A percentile compares a stretch with the other conserved stretches of the same genome.
Evolutionary conservation across 2,113 vertebrate species (phyloP).

Genomic region (Charina bottae): DNA sequence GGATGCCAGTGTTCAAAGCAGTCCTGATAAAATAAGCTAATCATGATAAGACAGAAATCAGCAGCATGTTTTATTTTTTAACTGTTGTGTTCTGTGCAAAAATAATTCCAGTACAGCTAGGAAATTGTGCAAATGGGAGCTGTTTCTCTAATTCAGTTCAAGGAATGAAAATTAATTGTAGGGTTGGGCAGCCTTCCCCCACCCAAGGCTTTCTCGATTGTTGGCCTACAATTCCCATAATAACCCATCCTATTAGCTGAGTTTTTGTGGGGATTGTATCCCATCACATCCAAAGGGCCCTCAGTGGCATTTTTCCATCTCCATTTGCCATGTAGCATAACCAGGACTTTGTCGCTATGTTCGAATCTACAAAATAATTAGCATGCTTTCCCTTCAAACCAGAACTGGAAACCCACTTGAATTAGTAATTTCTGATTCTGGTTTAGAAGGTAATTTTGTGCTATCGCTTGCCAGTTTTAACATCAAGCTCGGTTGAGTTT

Average conservation of each 20-base stretch:
- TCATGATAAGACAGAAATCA: neutral
- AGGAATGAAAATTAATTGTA: neutral
- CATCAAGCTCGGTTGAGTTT: neutral
- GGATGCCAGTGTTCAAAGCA: neutral
- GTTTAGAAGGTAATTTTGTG: neutral
- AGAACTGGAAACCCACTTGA: neutral
- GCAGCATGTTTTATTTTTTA: neutral
- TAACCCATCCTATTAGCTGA: neutral
- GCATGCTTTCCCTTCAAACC: neutral
- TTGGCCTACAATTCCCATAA: neutral
- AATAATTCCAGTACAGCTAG: neutral
- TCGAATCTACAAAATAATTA: neutral
- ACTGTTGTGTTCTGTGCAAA: neutral
- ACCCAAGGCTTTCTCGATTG: neutral
- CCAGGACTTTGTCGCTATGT: neutral
- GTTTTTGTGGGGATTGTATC: neutral
- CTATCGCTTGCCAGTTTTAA: neutral
- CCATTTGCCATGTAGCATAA: neutral
- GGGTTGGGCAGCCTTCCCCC: neutral
- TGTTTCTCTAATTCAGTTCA: neutral
- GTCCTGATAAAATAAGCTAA: slow-evolving; percentile 1
- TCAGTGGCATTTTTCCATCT: neutral
- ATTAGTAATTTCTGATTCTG: neutral
- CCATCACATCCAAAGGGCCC: neutral
- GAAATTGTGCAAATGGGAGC: neutral